Evolutionary conservation across 2,888 invertebrate species (phyloP), one percentile per base, ranked within the genome.

Genomic region (Adelognathus sp.): DNA sequence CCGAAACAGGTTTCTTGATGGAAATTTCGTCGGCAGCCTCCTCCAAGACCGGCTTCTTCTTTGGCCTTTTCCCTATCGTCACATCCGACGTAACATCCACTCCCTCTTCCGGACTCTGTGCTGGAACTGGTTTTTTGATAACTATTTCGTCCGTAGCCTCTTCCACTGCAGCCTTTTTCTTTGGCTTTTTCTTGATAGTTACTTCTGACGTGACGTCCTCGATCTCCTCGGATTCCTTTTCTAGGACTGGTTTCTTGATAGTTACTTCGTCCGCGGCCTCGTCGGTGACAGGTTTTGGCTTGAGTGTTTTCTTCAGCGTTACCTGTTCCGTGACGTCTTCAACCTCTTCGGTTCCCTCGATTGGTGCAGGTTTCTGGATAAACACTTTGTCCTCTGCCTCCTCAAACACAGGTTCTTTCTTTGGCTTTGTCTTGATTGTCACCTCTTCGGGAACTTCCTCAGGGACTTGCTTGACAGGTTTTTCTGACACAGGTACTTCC

Each of bases 401-500:
- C 3, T 84, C 83, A 7, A 81, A 67, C 0, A 77, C 73, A 0
- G 83, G 83, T 56, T 85, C 84, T 67, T 88, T 88, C 76, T 84
- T 88, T 18, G 77, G 84, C 44, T 80, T 77, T 71, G 85, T 80
- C 63, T 52, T 76, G 2, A 80, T 73, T 82, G 84, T 70, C 80
- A 85, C 82, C 82, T 82, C 71, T 86, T 79, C 73, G 73, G 81
- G 7, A 82, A 83, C 74, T n/a, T 80, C 78, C n/a, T 76, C 66
- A 44, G 76, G 81, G 64, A 88, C 85, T 31, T 85, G 86, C 27
- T 82, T 67, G 27, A 75, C 63, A 33, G 77, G 80, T 31, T 81
- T 81, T 64, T 77, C 92, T 44, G 94, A 92, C 2, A 87, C 79
- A 16, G 90, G 82, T 73, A 88, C 77, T 11, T 81, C 67, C 66